These are phyloP conservation scores for Porites australiensis DNA, from an alignment of 64 coral and sea anemone species.

Conservation along the genomic window DNA sequence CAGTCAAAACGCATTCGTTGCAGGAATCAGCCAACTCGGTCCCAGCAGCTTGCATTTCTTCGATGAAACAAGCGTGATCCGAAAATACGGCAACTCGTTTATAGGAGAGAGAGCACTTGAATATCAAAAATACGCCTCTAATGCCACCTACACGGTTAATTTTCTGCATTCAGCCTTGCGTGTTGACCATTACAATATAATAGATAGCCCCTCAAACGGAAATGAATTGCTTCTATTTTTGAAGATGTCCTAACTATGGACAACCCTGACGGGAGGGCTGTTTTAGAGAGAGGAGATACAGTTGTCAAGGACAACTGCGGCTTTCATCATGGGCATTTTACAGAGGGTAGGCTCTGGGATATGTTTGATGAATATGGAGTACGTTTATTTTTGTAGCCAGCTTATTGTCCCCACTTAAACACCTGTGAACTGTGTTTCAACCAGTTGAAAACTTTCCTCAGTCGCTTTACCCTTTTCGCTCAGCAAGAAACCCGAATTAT, in stretches of 20 bases:
- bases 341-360: constrained; percentile 23
- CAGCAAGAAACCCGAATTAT: constrained; percentile 34
- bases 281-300: constrained; percentile 35
- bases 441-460: constrained; percentile 27
- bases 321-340: constrained; percentile 39
- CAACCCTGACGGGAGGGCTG: constrained; percentile 45
- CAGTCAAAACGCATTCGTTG: constrained; percentile 29
- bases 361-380: constrained; percentile 35
- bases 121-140: constrained; percentile 58
- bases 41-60: constrained; percentile 34
- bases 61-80: constrained; percentile 26
- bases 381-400: constrained; percentile 21
- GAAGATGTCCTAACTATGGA: constrained; percentile 40
- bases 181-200: constrained; percentile 32
- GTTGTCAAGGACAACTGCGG: constrained; percentile 63
- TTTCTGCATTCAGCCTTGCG: constrained; percentile 40
- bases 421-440: constrained; percentile 47
- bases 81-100: constrained; percentile 14
- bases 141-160: constrained; percentile 62
- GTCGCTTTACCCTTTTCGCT: constrained; percentile 18
- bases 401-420: constrained; percentile 52
- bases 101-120: constrained; percentile 25
- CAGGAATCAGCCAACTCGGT: background rate
- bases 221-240: constrained; percentile 30
- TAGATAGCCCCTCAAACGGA: constrained; percentile 36